These are phyloP conservation scores for Phocoena sinus DNA, from an alignment of 2,113 vertebrate genomes.

Conservation along the genomic window DNA sequence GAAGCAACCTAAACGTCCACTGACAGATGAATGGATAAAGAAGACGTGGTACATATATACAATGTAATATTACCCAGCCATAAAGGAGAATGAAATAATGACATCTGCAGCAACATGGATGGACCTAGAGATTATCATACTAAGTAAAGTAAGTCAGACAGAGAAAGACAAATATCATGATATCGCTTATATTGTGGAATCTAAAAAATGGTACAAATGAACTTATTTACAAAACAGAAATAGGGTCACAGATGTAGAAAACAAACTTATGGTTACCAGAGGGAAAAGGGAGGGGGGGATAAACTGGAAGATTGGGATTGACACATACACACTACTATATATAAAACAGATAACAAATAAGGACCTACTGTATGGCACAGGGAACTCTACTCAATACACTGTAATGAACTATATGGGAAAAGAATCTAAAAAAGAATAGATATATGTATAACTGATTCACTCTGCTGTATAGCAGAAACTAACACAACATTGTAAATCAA, in stretches of 20 bases:
- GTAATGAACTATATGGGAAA: background rate
- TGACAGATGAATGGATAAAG: background rate
- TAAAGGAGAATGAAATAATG: background rate
- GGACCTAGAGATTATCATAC: no score
- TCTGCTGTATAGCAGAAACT: background rate
- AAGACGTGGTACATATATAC: background rate
- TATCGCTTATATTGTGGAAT: background rate
- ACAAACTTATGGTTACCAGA: background rate
- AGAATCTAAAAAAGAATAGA: background rate
- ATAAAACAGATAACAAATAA: background rate
- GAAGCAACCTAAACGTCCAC: background rate
- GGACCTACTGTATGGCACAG: background rate
- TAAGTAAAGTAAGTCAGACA: background rate
- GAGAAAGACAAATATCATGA: background rate
- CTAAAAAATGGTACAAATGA: background rate
- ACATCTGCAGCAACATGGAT: background rate
- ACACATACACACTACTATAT: background rate
- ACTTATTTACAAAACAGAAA: background rate
- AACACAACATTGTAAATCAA: background rate
- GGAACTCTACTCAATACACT: background rate
- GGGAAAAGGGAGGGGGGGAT: background rate
- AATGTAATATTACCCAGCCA: background rate
- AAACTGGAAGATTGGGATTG: background rate
- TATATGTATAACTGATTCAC: background rate
- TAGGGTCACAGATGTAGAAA: background rate